A percentile compares a stretch with the other conserved stretches of the same genome.
These are phyloP conservation scores for Sipha maydis DNA, from an alignment of 2,888 invertebrate genomes.

Conservation along the genomic window DNA sequence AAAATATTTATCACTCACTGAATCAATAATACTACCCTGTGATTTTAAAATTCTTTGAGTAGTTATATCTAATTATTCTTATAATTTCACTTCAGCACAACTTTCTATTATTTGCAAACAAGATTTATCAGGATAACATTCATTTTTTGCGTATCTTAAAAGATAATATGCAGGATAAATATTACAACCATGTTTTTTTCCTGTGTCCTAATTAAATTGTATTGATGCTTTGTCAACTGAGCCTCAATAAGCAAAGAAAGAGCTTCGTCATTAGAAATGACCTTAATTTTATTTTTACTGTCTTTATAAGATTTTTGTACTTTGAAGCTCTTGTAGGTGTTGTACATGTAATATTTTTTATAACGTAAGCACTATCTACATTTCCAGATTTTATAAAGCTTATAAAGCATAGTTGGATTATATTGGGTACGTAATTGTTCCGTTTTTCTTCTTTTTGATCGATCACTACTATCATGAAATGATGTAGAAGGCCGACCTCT, in stretches of 20 bases:
- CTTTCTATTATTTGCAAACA: too few relatives aligned
- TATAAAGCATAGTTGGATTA: slow-evolving; percentile 12
- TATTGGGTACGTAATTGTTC: slow-evolving; percentile 14
- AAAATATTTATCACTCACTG: too few relatives aligned
- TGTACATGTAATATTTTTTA: slow-evolving; percentile 1
- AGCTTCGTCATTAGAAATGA: slow-evolving; percentile 3
- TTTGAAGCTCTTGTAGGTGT: slow-evolving; percentile 19
- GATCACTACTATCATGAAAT: slow-evolving; percentile 2
- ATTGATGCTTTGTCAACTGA: slow-evolving; percentile 6
- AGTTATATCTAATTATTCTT: too few relatives aligned
- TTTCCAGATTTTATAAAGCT: slow-evolving; percentile 9
- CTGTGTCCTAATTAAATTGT: slow-evolving; percentile 24
- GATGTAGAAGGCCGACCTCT: background rate
- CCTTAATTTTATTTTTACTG: slow-evolving; percentile 18
- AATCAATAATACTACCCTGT: too few relatives aligned
- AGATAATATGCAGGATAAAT: too few relatives aligned
- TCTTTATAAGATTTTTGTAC: slow-evolving; percentile 12
- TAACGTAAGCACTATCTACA: slow-evolving; percentile 15
- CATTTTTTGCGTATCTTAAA: too few relatives aligned
- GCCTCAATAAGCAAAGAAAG: background rate
- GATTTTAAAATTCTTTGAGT: too few relatives aligned
- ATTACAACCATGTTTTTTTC: slow-evolving; percentile 13
- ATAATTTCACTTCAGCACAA: too few relatives aligned
- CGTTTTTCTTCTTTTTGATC: slow-evolving; percentile 8
- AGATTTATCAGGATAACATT: too few relatives aligned